Base-by-base conservation (phyloP, 2,888 invertebrate species). In the Gastracanthus pulcherrimus region DNA sequence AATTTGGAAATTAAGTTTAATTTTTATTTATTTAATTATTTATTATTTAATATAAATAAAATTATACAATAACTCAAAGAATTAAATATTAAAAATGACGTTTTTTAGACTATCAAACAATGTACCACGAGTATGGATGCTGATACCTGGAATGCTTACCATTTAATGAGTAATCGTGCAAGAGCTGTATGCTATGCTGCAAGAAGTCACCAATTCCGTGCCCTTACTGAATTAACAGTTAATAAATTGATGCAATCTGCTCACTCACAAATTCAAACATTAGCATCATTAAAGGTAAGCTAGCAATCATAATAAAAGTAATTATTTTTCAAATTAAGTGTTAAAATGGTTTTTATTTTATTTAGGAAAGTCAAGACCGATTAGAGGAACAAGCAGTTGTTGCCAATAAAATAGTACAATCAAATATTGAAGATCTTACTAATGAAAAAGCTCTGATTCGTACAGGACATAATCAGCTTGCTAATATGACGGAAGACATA, bases 141-240 rank as follows among this genome's bases (percentile, higher is more conserved):
- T 3, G 94, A 94, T 85, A 94, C 94, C 64, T 95, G 95, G 95
- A 95, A 95, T 87, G 93, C 94, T n/a, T 95, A 95, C 87, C 94
- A 95, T 88, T 92, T 95, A 71, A 94, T 95, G 91, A 94, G 93
- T 83, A 95, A 95, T 87, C 90, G 95, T 85, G 95, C 95, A 0
- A 92, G 94, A 82, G 94, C 95, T n/a, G 94, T 95, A 79, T 95
- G 95, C 87, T 94, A 95, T 86, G 91, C 94, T 19, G 92, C 94
- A 23, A 92, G 95, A 74, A 94, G 94, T 88, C 92, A 93, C 45
- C 95, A 95, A 88, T 95, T 95, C 89, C 92, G 94, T 70, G 94
- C 94, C 26, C 90, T 94, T 67, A 94, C 95, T 1, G 95, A 95
- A 89, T 91, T 94, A 82, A 94, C 95, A 0, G 94, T 95, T 16